Evolutionary conservation across 92 coral and sea anemone species (phyloP).

Genomic region (Pocillopora meandrina): DNA sequence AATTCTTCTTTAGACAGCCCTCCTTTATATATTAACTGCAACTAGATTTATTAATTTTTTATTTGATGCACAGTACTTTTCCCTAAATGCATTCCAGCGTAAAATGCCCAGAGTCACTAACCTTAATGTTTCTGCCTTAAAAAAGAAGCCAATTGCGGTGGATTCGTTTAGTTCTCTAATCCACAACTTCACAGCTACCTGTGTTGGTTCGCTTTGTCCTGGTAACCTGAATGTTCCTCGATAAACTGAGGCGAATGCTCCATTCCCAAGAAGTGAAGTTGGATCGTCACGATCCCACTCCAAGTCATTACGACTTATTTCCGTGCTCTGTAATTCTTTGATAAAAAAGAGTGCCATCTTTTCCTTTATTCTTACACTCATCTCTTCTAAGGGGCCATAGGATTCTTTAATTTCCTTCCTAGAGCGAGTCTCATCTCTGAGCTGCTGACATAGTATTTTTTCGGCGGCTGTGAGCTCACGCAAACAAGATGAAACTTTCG

Average conservation of each 20-base stretch:
- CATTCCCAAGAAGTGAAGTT: conserved; percentile 36
- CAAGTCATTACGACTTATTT: conserved; percentile 22
- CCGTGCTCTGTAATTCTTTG: conserved; percentile 16
- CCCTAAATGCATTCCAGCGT: too few species aligned
- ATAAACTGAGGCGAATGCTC: conserved; percentile 51
- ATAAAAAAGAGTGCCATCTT: conserved; percentile 25
- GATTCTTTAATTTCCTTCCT: background rate
- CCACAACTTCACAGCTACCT: conserved; percentile 46
- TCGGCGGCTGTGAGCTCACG: conserved; percentile 50
- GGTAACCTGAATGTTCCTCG: conserved; percentile 27
- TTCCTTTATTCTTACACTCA: background rate
- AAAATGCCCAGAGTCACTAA: background rate
- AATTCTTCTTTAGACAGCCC: too few species aligned
- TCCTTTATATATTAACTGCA: too few species aligned
- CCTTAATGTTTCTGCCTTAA: background rate
- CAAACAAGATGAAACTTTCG: conserved; percentile 20
- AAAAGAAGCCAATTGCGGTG: background rate
- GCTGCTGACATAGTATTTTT: conserved; percentile 18
- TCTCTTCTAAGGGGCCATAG: conserved; percentile 37
- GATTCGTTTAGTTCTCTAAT: background rate
- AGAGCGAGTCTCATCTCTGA: conserved; percentile 13
- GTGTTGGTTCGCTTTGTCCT: background rate
- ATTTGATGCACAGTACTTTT: too few species aligned
- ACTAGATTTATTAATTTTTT: too few species aligned
- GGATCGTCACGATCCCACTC: conserved; percentile 39